A percentile compares a stretch with the other conserved stretches of the same genome.
Conservation (phyloP, 2,113 vertebrate genomes). For the Campylomormyrus numenius region DNA sequence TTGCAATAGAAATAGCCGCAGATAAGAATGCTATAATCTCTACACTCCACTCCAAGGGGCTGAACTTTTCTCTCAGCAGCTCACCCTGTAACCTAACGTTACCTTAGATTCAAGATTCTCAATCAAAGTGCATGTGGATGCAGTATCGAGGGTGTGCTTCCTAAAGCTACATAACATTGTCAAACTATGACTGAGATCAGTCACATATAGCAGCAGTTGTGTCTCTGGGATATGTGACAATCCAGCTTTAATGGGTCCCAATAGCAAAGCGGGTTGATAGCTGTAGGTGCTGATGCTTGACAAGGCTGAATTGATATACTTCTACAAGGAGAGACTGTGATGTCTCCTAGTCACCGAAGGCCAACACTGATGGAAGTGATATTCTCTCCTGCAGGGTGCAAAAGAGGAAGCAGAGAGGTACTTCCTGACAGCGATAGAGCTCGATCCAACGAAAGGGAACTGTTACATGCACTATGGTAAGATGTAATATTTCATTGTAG, state of each 20-base stretch:
- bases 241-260: neutral
- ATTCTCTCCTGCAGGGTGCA: slow-evolving; percentile 66
- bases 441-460: slow-evolving; percentile 91
- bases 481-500: slow-evolving; percentile 24
- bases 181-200: neutral
- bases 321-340: neutral
- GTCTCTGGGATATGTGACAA: neutral
- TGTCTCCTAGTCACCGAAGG: neutral
- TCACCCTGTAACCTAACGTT: no score
- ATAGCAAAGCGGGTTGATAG: neutral
- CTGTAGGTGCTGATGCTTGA: neutral
- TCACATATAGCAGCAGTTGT: neutral
- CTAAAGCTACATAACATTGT: no score
- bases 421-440: slow-evolving; percentile 84
- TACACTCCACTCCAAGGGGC: no score
- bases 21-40: no score
- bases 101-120: no score
- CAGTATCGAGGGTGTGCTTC: no score
- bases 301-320: neutral
- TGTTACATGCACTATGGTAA: slow-evolving; percentile 98
- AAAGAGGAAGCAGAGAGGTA: slow-evolving; percentile 85
- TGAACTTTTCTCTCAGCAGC: no score
- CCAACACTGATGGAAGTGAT: neutral
- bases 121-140: no score
- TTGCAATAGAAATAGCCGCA: no score